Conservation (phyloP, 1,140 invertebrate species). For the Aplysia californica region DNA sequence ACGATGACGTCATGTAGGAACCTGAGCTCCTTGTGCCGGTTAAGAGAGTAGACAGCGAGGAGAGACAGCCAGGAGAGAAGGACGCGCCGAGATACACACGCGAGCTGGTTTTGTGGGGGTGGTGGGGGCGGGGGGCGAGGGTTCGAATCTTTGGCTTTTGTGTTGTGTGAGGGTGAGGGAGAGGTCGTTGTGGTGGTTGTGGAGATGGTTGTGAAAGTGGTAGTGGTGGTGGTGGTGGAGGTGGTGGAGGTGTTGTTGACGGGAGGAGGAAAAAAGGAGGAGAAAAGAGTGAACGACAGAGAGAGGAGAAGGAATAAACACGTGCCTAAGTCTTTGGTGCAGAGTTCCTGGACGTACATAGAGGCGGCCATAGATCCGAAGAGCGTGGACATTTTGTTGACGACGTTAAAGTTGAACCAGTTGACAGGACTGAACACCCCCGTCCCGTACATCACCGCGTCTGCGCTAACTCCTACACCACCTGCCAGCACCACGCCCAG, state of each 20-base stretch:
- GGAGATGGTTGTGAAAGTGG: not conserved
- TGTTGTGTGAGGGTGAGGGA: too few relatives aligned
- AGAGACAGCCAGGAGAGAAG: conserved; percentile 25
- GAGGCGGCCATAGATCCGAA: conserved; percentile 34
- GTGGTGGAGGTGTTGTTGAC: too few relatives aligned
- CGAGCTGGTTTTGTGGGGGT: too few relatives aligned
- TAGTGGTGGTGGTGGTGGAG: too few relatives aligned
- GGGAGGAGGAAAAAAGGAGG: too few relatives aligned
- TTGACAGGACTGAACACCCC: conserved; percentile 50
- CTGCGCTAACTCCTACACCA: conserved; percentile 41
- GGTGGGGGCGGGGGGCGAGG: too few relatives aligned
- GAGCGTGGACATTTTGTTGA: conserved; percentile 40
- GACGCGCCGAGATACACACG: not conserved
- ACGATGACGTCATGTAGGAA: conserved; percentile 57
- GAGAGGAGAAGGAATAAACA: not conserved
- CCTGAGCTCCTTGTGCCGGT: conserved; percentile 54
- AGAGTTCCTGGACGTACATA: conserved; percentile 15
- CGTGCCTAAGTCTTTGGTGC: conserved; percentile 14
- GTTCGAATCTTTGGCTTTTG: too few relatives aligned
- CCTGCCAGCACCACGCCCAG: conserved; percentile 18
- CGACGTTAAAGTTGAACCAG: conserved; percentile 57
- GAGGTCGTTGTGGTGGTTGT: not conserved
- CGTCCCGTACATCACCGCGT: conserved; percentile 45
- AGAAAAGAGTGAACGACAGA: not conserved
- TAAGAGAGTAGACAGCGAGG: conserved; percentile 46